Conservation (phyloP, 2,797 vertebrate genomes). For the Sebastes taczanowskii region DNA sequence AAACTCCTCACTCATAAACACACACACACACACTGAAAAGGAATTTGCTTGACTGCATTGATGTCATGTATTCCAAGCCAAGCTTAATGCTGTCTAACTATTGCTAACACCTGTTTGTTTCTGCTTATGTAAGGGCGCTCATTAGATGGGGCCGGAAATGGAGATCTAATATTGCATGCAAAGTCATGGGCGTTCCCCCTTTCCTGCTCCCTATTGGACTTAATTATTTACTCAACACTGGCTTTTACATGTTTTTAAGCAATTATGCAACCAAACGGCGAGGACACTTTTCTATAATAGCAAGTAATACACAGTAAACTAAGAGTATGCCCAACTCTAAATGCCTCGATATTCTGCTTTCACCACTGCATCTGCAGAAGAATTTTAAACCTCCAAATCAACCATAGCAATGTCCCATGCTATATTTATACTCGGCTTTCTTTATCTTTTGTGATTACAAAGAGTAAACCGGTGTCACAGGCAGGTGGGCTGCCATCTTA, state of each 20-base stretch:
- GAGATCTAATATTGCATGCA: conserved; percentile 51
- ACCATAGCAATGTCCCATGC: not conserved
- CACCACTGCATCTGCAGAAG: not conserved
- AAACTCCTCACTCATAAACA: conserved; percentile 45
- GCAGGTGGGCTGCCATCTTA: conserved; percentile 52
- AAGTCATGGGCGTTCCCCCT: conserved; percentile 29
- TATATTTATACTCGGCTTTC: conserved; percentile 9
- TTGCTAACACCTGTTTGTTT: conserved; percentile 70
- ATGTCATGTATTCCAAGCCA: conserved; percentile 47
- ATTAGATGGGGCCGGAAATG: conserved; percentile 55
- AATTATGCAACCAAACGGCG: not conserved
- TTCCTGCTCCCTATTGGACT: not conserved
- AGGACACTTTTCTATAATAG: not conserved
- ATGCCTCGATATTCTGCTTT: not conserved
- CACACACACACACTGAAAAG: conserved; percentile 21
- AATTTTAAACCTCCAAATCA: not conserved
- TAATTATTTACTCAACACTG: not conserved
- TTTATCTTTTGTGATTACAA: conserved; percentile 26
- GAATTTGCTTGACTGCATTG: conserved; percentile 54
- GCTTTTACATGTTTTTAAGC: not conserved
- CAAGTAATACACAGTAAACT: not conserved
- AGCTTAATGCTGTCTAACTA: conserved; percentile 53
- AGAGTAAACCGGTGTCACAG: conserved; percentile 11
- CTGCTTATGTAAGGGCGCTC: conserved; percentile 66
- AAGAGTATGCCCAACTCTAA: not conserved